Percentiles rank a stretch among this genome's conserved stretches.
Evolutionary conservation across 2,888 invertebrate species (phyloP).

Genomic region (Hedychridium roseum): DNA sequence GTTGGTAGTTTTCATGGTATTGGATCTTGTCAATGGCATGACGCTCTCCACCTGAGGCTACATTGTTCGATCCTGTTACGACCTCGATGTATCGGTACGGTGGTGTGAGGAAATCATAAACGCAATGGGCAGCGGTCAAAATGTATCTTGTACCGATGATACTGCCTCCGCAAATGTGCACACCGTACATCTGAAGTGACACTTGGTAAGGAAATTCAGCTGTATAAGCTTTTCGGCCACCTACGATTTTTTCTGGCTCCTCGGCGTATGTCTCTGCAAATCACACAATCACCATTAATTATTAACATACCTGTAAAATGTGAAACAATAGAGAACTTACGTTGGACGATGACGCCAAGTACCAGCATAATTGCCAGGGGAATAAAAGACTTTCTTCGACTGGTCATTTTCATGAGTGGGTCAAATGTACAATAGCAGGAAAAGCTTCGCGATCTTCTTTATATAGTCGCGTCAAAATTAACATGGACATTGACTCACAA

Average conservation of each 20-base stretch:
- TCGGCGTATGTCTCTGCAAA: too few species aligned
- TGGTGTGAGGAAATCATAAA: background rate
- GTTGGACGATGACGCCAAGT: too few species aligned
- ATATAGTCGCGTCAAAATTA: too few species aligned
- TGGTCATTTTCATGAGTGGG: too few species aligned
- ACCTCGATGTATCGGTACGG: background rate
- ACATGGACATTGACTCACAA: too few species aligned
- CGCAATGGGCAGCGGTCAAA: slow-evolving; percentile 35
- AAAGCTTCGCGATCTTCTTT: too few species aligned
- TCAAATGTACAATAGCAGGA: too few species aligned
- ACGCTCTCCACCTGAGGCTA: background rate
- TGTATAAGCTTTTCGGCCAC: slow-evolving; percentile 21
- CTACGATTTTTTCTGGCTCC: slow-evolving; percentile 15
- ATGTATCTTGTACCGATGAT: slow-evolving; percentile 23
- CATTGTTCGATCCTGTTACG: background rate
- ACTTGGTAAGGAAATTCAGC: slow-evolving; percentile 33
- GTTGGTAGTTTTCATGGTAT: background rate
- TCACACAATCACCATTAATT: too few species aligned
- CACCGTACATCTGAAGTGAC: slow-evolving; percentile 21
- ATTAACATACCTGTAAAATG: too few species aligned
- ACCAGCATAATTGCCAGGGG: too few species aligned
- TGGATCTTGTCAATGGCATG: background rate
- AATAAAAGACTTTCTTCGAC: too few species aligned
- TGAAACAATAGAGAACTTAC: too few species aligned
- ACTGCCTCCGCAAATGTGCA: slow-evolving; percentile 30